phyloP scores from a whole-genome alignment of 2,888 invertebrate species.

The Plebejus argus region DNA sequence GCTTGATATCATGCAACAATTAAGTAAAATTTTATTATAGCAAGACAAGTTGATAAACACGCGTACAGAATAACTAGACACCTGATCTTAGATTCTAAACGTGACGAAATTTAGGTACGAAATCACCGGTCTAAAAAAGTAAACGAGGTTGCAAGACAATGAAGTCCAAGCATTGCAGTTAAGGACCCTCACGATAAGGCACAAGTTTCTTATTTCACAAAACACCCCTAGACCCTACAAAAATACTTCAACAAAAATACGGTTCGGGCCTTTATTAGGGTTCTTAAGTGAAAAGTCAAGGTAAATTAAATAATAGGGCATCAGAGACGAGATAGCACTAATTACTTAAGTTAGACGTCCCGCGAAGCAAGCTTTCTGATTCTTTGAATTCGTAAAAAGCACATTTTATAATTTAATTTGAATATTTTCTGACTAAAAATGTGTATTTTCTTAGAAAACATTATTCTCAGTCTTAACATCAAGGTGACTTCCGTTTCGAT shows the following conservation, averaged over 20 bases:
- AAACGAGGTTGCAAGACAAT: conserved; percentile 47
- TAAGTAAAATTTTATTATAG: too few relatives aligned
- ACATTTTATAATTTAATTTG: background rate
- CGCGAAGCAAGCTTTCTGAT: background rate
- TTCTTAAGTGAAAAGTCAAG: conserved; percentile 24
- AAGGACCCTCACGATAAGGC: conserved; percentile 44
- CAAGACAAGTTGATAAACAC: too few relatives aligned
- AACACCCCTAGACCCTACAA: conserved; percentile 34
- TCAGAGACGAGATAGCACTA: conserved; percentile 1
- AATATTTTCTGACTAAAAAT: background rate
- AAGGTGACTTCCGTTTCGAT: background rate
- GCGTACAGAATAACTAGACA: too few relatives aligned
- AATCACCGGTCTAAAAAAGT: conserved; percentile 36
- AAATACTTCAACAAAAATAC: conserved; percentile 34
- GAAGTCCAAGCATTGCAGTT: conserved; percentile 42
- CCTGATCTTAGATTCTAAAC: too few relatives aligned
- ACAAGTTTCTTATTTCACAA: conserved; percentile 39
- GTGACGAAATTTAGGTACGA: background rate
- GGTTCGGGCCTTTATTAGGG: conserved; percentile 21
- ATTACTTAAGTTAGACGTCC: background rate
- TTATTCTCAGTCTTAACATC: background rate
- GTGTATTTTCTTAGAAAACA: background rate
- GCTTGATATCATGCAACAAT: too few relatives aligned
- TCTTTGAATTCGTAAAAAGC: background rate
- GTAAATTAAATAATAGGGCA: conserved; percentile 18